phyloP scores from a whole-genome alignment of 2,888 invertebrate species.

The Ectropis crepuscularia region DNA sequence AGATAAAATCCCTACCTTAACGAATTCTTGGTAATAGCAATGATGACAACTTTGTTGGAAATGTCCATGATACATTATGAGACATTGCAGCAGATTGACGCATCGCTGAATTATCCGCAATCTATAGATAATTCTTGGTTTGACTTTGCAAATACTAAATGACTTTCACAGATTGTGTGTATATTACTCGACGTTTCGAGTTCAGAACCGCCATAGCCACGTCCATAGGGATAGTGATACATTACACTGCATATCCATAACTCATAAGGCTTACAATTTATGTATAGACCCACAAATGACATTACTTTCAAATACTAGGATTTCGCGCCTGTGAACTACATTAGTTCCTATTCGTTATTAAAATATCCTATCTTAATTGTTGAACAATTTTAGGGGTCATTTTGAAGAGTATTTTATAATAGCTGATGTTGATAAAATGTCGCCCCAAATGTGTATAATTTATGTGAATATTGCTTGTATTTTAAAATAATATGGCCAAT shows the following conservation, averaged over 20 bases:
- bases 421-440: conserved; percentile 10
- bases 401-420: conserved; percentile 19
- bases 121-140: too few species aligned
- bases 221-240: neutral
- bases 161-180: neutral
- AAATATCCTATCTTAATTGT: conserved; percentile 27
- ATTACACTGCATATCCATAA: conserved; percentile 14
- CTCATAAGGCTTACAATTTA: conserved; percentile 22
- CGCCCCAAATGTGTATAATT: conserved; percentile 11
- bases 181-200: neutral
- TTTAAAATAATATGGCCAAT: conserved; percentile 11
- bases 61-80: too few species aligned
- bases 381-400: conserved; percentile 30
- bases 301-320: conserved; percentile 27
- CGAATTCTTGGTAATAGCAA: too few species aligned
- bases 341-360: conserved; percentile 39
- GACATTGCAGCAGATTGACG: too few species aligned
- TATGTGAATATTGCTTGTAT: conserved; percentile 18
- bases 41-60: too few species aligned
- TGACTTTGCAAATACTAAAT: too few species aligned
- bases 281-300: conserved; percentile 20
- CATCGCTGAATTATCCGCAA: too few species aligned
- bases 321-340: conserved; percentile 36
- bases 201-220: conserved; percentile 19
- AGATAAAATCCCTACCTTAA: too few species aligned